Percentiles rank a stretch among this genome's conserved stretches.
These are phyloP conservation scores for Todiramphus saurophagus DNA, from an alignment of 2,113 vertebrate genomes.

Conservation along the genomic window DNA sequence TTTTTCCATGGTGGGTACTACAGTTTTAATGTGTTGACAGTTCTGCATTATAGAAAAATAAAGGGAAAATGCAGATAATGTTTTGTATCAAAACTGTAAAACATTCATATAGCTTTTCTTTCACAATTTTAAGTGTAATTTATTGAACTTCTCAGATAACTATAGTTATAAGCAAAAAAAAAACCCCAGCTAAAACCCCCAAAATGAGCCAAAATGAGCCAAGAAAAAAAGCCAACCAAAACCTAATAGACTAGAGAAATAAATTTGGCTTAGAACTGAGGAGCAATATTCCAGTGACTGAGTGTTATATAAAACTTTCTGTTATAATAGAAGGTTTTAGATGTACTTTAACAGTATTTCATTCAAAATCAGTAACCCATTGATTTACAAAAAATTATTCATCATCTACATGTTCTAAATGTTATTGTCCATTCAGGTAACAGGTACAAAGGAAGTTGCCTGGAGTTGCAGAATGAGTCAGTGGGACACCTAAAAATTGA, in stretches of 20 bases:
- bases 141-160: background rate
- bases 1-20: background rate
- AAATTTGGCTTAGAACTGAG: background rate
- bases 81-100: background rate
- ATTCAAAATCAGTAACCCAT: background rate
- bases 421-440: background rate
- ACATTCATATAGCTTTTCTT: background rate
- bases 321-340: background rate
- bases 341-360: background rate
- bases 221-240: background rate
- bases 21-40: background rate
- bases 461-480: background rate
- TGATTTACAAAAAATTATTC: background rate
- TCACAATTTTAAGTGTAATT: background rate
- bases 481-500: background rate
- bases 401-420: background rate
- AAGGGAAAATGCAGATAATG: background rate
- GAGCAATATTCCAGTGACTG: background rate
- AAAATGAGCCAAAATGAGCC: background rate
- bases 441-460: background rate
- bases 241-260: background rate
- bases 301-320: background rate
- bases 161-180: background rate
- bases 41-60: background rate
- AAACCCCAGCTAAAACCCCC: accelerated